Conservation (phyloP, 2,888 invertebrate species). For the Julus scandinavius region DNA sequence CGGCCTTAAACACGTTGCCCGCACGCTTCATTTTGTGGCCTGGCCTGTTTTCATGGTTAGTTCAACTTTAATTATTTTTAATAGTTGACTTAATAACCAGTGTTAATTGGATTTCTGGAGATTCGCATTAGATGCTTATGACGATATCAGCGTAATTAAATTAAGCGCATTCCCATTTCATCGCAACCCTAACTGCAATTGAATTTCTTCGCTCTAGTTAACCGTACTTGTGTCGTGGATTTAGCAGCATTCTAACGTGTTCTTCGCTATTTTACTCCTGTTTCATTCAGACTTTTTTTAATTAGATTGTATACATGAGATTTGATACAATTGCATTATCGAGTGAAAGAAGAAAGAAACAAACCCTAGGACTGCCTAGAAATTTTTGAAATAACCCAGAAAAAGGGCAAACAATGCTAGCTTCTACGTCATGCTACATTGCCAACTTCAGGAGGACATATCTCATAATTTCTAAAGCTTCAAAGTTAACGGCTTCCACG, state of each 20-base stretch:
- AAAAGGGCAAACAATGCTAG: background rate
- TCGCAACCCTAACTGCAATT: constrained; percentile 8
- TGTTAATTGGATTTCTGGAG: constrained; percentile 37
- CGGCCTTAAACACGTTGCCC: background rate
- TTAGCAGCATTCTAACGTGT: background rate
- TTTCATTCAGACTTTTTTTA: background rate
- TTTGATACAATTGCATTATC: constrained; percentile 13
- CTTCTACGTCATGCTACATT: background rate
- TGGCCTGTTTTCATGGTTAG: background rate
- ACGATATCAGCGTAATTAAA: constrained; percentile 44
- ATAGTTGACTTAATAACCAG: constrained; percentile 37
- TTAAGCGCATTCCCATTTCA: constrained; percentile 22
- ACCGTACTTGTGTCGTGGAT: background rate
- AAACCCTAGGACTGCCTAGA: background rate
- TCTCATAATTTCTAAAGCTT: background rate
- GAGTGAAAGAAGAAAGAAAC: background rate
- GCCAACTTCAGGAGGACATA: background rate
- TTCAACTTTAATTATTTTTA: constrained; percentile 30
- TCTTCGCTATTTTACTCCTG: background rate
- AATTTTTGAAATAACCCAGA: background rate
- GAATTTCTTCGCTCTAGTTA: constrained; percentile 11
- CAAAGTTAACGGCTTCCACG: background rate
- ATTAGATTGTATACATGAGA: constrained; percentile 7
- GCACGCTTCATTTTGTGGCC: background rate
- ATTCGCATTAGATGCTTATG: constrained; percentile 22